A percentile compares a stretch with the other conserved stretches of the same genome.
These are phyloP conservation scores for Lasioglossum figueresi DNA, from an alignment of 2,888 invertebrate genomes.

Conservation along the genomic window DNA sequence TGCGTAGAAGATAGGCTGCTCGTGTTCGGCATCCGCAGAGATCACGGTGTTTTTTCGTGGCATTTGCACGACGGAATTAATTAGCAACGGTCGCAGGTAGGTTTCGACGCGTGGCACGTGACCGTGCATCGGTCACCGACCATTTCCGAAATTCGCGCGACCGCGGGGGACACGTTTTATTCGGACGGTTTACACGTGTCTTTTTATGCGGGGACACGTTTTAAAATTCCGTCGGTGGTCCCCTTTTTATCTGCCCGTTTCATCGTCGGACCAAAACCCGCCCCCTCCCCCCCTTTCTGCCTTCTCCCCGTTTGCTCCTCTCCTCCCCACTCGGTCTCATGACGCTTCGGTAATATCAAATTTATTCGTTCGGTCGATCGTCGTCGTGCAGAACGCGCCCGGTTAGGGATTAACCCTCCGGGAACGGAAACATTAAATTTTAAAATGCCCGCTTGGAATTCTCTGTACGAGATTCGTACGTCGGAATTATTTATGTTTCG, in stretches of 20 bases:
- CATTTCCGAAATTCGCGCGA: constrained; percentile 69
- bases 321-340: not conserved
- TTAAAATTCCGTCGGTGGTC: constrained; percentile 59
- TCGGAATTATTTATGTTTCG: constrained; percentile 17
- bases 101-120: constrained; percentile 70
- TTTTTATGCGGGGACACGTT: constrained; percentile 75
- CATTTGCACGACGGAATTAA: constrained; percentile 63
- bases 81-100: constrained; percentile 43
- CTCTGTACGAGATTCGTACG: constrained; percentile 12
- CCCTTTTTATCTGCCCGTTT: constrained; percentile 46
- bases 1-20: constrained; percentile 5
- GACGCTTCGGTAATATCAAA: constrained; percentile 22
- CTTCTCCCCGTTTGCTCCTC: not conserved
- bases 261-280: constrained; percentile 17
- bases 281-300: not conserved
- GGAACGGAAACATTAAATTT: constrained; percentile 5
- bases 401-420: constrained; percentile 9
- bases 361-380: constrained; percentile 14
- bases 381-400: not conserved
- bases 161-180: constrained; percentile 67
- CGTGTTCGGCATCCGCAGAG: constrained; percentile 12
- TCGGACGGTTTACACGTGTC: constrained; percentile 49
- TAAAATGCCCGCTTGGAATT: not conserved
- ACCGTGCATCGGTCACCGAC: constrained; percentile 71
- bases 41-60: constrained; percentile 16